Conservation (phyloP, 2,797 vertebrate genomes). For the Distichodus sexfasciatus region DNA sequence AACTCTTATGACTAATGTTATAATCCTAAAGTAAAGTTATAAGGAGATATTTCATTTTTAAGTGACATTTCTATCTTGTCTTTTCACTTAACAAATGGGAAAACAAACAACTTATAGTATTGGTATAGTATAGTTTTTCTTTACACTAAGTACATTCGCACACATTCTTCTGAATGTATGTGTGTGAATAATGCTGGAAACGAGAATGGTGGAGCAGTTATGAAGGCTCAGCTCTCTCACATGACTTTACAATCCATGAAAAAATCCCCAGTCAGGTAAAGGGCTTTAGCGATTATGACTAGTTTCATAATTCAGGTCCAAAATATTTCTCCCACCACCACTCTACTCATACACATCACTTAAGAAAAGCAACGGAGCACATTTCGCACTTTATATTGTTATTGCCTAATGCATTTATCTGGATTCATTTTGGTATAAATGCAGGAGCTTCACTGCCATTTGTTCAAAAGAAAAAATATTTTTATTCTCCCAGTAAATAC, state of each 20-base stretch:
- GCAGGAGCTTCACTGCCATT: no score
- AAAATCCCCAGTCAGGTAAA: neutral
- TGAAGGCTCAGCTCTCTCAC: slow-evolving; percentile 21
- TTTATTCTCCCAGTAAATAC: no score
- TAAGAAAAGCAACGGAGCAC: neutral
- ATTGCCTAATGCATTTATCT: no score
- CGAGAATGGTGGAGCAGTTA: neutral
- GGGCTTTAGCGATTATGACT: neutral
- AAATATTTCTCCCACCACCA: neutral
- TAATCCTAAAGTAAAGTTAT: no score
- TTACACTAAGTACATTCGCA: neutral
- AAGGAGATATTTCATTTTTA: no score
- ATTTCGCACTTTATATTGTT: no score
- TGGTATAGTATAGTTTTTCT: neutral
- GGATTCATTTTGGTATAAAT: no score
- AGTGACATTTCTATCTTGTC: no score
- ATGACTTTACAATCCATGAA: slow-evolving; percentile 15
- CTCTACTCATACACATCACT: neutral
- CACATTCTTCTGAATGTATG: neutral
- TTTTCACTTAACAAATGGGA: no score
- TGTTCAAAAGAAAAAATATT: no score
- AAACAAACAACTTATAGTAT: neutral
- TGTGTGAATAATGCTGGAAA: no score
- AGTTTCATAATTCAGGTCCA: neutral
- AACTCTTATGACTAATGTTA: neutral